Conservation (phyloP, 2,888 invertebrate genomes). For the Lumbricus terrestris region DNA sequence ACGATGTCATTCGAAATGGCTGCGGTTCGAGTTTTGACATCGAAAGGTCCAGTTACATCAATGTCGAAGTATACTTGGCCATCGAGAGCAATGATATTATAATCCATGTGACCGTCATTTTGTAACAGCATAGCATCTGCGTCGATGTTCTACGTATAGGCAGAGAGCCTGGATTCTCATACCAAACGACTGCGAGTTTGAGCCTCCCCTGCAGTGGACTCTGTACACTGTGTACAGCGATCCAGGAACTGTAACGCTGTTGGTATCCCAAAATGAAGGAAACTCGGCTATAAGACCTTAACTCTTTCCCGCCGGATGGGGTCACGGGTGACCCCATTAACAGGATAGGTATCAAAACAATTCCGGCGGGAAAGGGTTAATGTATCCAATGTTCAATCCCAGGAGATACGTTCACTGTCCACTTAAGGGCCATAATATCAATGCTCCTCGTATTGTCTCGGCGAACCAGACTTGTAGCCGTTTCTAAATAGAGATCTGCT, state of each 20-base stretch:
- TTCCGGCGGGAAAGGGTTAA: too few relatives aligned
- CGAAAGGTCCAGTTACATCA: not conserved
- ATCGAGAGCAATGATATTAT: not conserved
- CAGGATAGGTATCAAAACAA: too few relatives aligned
- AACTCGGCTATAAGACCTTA: not conserved
- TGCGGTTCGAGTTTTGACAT: not conserved
- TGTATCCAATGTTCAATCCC: not conserved
- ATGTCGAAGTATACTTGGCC: not conserved
- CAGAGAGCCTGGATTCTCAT: not conserved
- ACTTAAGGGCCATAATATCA: too few relatives aligned
- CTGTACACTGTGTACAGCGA: too few relatives aligned
- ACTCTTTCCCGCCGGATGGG: too few relatives aligned
- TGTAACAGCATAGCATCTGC: not conserved
- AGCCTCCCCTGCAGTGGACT: not conserved
- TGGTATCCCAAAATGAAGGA: not conserved
- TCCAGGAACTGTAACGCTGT: not conserved
- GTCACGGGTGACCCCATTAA: too few relatives aligned
- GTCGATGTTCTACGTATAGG: not conserved
- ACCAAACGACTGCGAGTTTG: not conserved
- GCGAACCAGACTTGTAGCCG: too few relatives aligned
- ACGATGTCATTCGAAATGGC: not conserved
- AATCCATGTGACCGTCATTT: not conserved
- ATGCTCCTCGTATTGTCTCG: too few relatives aligned
- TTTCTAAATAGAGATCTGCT: too few relatives aligned
- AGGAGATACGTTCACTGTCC: not conserved